Conservation (phyloP, 2,888 invertebrate species). For the Hemaris fuciformis region DNA sequence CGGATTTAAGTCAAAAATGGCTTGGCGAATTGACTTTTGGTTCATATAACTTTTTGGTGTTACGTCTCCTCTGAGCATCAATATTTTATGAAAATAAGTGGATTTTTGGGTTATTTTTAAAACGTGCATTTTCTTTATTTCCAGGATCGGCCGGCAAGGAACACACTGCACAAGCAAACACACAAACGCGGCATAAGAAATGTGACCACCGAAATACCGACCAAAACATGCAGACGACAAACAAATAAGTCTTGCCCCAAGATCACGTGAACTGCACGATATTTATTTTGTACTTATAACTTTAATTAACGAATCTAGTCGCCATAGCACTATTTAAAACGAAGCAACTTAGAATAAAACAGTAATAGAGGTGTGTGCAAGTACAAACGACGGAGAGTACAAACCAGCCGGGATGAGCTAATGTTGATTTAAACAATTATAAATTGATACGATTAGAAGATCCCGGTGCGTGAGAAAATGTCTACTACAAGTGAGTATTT, state of each 20-base stretch:
- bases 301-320: slow-evolving; percentile 78
- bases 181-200: slow-evolving; percentile 49
- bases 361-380: slow-evolving; percentile 33
- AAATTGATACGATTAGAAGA: slow-evolving; percentile 73
- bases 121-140: slow-evolving; percentile 33
- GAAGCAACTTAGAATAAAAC: slow-evolving; percentile 69
- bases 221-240: slow-evolving; percentile 59
- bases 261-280: slow-evolving; percentile 71
- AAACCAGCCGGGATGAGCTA: slow-evolving; percentile 53
- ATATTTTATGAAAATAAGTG: no score
- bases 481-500: slow-evolving; percentile 72
- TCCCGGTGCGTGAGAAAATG: slow-evolving; percentile 62
- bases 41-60: no score
- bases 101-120: no score
- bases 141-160: slow-evolving; percentile 52
- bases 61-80: no score
- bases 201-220: slow-evolving; percentile 73
- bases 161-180: slow-evolving; percentile 35
- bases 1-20: no score
- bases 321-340: slow-evolving; percentile 75
- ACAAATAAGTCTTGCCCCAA: slow-evolving; percentile 66
- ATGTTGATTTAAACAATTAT: slow-evolving; percentile 60
- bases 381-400: slow-evolving; percentile 55
- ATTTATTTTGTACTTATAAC: slow-evolving; percentile 73
- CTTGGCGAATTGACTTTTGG: no score